These are phyloP conservation scores for Oscheius sp. DNA, from an alignment of 2,888 invertebrate genomes.

Conservation along the genomic window DNA sequence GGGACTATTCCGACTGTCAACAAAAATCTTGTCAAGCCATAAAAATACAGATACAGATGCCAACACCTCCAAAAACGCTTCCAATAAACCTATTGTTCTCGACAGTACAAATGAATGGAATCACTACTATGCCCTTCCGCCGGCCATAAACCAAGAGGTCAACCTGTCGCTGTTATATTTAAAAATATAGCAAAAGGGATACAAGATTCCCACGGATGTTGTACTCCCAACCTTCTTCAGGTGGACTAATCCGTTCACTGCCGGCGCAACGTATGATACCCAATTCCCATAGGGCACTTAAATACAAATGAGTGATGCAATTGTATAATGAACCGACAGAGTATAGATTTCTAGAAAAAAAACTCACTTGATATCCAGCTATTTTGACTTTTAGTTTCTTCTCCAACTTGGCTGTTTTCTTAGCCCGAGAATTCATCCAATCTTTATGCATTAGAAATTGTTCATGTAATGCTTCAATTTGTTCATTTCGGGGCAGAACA, in stretches of 20 bases:
- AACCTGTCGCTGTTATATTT: not conserved
- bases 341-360: constrained; percentile 7
- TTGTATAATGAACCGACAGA: not conserved
- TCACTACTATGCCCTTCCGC: not conserved
- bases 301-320: not conserved
- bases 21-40: not conserved
- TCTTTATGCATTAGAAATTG: constrained; percentile 80
- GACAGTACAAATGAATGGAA: not conserved
- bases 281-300: not conserved
- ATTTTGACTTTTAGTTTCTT: constrained; percentile 95
- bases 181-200: not conserved
- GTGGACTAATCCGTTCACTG: constrained; percentile 1
- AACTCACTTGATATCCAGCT: constrained; percentile 83
- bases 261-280: not conserved
- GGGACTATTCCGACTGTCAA: not conserved
- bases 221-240: not conserved
- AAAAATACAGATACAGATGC: not conserved
- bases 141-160: not conserved
- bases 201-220: not conserved
- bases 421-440: constrained; percentile 96
- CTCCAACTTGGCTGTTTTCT: constrained; percentile 94
- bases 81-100: not conserved
- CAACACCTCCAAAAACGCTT: not conserved
- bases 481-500: constrained; percentile 59
- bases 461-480: constrained; percentile 63